These are phyloP conservation scores for Notamacropus eugenii DNA, from an alignment of 2,797 vertebrate genomes.

Conservation along the genomic window DNA sequence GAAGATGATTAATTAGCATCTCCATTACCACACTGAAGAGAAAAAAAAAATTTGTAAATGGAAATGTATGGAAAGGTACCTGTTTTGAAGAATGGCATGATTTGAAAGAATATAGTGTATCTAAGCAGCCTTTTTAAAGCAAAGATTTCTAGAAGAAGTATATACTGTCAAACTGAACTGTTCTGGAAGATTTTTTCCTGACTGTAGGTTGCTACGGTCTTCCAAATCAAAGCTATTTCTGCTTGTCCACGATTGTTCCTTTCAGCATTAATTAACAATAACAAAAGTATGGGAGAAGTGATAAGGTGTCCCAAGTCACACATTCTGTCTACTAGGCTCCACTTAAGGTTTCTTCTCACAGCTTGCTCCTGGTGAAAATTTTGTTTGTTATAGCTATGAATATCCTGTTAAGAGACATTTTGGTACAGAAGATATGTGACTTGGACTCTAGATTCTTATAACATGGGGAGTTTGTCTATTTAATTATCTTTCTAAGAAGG, in stretches of 20 bases:
- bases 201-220: constrained; percentile 45
- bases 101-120: constrained; percentile 47
- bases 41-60: constrained; percentile 78
- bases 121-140: constrained; percentile 44
- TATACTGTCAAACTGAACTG: not conserved
- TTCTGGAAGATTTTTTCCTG: constrained; percentile 49
- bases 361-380: not conserved
- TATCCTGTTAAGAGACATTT: not conserved
- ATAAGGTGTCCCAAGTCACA: not conserved
- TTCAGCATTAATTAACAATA: constrained; percentile 76
- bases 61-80: constrained; percentile 74
- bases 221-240: constrained; percentile 73
- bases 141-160: constrained; percentile 58
- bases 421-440: not conserved
- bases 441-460: constrained; percentile 26
- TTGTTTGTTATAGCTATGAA: not conserved
- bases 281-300: not conserved
- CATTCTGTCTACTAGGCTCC: not conserved
- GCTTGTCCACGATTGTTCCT: constrained; percentile 69
- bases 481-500: constrained; percentile 17
- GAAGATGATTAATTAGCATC: constrained; percentile 8
- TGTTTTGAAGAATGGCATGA: constrained; percentile 62
- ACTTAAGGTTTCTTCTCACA: not conserved
- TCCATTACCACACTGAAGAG: constrained; percentile 71
- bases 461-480: not conserved